Evolutionary conservation across 2,113 vertebrate species (phyloP).

Genomic region (Vidua macroura): DNA sequence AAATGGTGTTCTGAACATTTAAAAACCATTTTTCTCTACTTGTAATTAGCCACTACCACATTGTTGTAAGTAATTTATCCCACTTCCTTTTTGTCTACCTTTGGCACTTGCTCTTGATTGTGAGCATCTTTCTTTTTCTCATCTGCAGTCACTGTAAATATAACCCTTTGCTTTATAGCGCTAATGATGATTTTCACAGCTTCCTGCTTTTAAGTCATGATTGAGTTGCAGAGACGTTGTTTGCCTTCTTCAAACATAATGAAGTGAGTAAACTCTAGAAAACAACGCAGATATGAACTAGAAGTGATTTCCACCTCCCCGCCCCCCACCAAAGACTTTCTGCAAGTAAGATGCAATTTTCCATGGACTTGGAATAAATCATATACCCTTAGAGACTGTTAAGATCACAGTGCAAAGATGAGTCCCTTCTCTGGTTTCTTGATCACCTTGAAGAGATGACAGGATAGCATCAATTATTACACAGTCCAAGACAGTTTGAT

Average conservation of each 20-base stretch:
- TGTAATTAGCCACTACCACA: background rate
- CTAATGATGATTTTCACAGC: background rate
- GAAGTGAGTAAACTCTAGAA: background rate
- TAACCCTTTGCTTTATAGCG: background rate
- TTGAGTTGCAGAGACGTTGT: background rate
- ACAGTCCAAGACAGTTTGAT: background rate
- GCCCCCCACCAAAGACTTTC: background rate
- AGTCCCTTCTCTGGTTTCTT: background rate
- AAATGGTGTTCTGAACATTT: background rate
- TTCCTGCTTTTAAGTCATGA: background rate
- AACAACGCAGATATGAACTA: background rate
- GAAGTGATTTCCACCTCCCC: rapidly evolving
- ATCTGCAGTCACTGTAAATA: background rate
- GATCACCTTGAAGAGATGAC: background rate
- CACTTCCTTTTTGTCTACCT: background rate
- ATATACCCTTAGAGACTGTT: background rate
- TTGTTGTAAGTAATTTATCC: background rate
- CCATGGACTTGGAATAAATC: background rate
- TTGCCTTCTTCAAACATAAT: background rate
- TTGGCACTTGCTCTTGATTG: background rate
- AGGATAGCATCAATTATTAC: background rate
- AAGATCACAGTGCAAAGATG: background rate
- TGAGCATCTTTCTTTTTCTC: background rate
- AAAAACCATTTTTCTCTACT: background rate
- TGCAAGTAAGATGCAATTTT: background rate